Percentiles rank a stretch among this genome's conserved stretches.
These are phyloP conservation scores for Drosophila austrosaltans DNA, from an alignment of 2,888 invertebrate genomes.

Conservation along the genomic window DNA sequence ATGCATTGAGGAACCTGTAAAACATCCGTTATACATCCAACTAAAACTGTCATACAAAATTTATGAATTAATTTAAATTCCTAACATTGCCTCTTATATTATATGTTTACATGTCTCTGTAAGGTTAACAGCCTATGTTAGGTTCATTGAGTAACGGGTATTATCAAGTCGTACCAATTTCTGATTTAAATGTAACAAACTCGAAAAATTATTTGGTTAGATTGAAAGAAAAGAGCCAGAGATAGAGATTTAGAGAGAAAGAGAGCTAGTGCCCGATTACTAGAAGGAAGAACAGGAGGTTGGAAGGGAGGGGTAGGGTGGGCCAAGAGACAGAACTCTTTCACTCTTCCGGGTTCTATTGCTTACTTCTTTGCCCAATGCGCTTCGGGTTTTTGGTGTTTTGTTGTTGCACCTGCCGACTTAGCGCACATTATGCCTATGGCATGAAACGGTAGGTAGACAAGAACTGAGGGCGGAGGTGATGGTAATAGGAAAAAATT, in stretches of 20 bases:
- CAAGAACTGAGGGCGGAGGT: not conserved
- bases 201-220: conserved; percentile 1
- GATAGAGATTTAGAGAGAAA: not conserved
- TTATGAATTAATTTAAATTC: no score
- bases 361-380: conserved; percentile 15
- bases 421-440: conserved; percentile 61
- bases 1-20: no score
- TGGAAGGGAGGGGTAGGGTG: conserved; percentile 3
- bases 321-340: conserved; percentile 17
- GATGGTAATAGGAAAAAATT: conserved; percentile 30
- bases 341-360: conserved; percentile 70
- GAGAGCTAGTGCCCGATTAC: not conserved
- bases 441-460: conserved; percentile 34
- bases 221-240: not conserved
- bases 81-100: no score
- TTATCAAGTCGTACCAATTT: not conserved
- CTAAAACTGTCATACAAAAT: no score
- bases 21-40: no score
- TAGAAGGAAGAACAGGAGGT: conserved; percentile 7
- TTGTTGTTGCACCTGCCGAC: conserved; percentile 70
- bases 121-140: no score
- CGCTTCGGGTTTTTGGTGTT: conserved; percentile 42
- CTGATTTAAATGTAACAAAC: not conserved
- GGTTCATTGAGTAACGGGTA: not conserved
- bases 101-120: no score